These are phyloP conservation scores for Balaeniceps rex DNA, from an alignment of 2,113 vertebrate species.

Conservation along the genomic window DNA sequence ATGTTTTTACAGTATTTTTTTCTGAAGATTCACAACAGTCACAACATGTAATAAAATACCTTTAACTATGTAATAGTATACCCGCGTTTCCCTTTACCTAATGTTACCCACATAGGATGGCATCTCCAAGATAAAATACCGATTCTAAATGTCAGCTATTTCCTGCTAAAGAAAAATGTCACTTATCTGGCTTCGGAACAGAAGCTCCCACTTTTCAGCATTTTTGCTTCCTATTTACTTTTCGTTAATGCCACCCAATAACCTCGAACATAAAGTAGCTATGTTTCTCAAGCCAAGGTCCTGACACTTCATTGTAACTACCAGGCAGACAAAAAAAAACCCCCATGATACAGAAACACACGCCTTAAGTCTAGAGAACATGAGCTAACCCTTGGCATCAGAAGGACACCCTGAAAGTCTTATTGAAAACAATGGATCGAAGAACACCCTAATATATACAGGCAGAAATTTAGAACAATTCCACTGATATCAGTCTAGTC, in stretches of 20 bases:
- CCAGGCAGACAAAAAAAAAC: neutral
- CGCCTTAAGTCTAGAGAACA: neutral
- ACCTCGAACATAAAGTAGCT: neutral
- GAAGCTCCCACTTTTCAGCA: neutral
- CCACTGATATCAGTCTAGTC: neutral
- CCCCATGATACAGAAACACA: neutral
- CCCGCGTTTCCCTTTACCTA: neutral
- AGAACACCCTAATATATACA: neutral
- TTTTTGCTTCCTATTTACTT: neutral
- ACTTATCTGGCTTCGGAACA: neutral
- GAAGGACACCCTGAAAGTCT: neutral
- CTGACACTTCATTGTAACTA: neutral
- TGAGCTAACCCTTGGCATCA: neutral
- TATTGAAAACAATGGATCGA: neutral
- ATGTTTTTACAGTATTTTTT: neutral
- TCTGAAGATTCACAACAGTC: neutral
- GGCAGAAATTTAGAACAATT: neutral
- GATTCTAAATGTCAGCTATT: neutral
- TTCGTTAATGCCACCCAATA: neutral
- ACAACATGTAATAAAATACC: neutral
- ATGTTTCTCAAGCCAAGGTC: neutral
- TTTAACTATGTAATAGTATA: neutral
- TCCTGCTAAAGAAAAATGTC: neutral
- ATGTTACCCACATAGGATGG: neutral
- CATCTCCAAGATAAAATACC: neutral